A percentile compares a stretch with the other conserved stretches of the same genome.
phyloP scores from a whole-genome alignment of 2,888 invertebrate species.

The Hypselothyrea guttata region DNA sequence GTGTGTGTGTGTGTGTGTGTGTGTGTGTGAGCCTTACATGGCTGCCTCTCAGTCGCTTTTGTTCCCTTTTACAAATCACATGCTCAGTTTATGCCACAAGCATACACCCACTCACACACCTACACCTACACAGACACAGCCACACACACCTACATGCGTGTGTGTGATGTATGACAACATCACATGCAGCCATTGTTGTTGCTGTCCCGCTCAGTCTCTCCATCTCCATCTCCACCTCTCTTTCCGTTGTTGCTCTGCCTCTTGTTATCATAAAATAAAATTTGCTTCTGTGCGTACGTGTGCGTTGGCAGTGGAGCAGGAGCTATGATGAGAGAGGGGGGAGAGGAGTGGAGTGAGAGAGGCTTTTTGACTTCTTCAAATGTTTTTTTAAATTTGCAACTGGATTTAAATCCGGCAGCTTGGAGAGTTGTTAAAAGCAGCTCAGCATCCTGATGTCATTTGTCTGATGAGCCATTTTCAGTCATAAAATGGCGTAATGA shows the following conservation, averaged over 20 bases:
- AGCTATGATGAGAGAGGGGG: not conserved
- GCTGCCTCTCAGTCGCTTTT: slow-evolving; percentile 38
- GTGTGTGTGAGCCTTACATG: slow-evolving; percentile 13
- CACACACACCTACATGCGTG: slow-evolving; percentile 8
- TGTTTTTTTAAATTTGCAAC: slow-evolving; percentile 31
- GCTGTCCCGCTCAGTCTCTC: no score
- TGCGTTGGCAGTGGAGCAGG: not conserved
- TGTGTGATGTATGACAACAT: slow-evolving; percentile 44
- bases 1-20: slow-evolving; percentile 5
- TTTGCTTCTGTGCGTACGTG: slow-evolving; percentile 61
- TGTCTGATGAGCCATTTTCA: slow-evolving; percentile 39
- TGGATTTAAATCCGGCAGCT: slow-evolving; percentile 50
- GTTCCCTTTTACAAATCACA: slow-evolving; percentile 64
- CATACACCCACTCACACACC: slow-evolving; percentile 27
- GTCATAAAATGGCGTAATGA: slow-evolving; percentile 20
- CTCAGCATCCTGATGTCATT: slow-evolving; percentile 43
- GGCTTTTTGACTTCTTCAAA: slow-evolving; percentile 42
- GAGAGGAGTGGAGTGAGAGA: not conserved
- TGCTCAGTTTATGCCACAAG: slow-evolving; percentile 53
- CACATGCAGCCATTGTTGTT: slow-evolving; percentile 39
- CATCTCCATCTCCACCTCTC: not conserved
- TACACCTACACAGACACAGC: slow-evolving; percentile 17
- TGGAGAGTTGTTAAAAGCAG: slow-evolving; percentile 47
- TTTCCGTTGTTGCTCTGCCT: slow-evolving; percentile 25
- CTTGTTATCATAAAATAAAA: slow-evolving; percentile 66